Evolutionary conservation across 2,113 vertebrate species (phyloP).

Genomic region (Dasyurus viverrinus): DNA sequence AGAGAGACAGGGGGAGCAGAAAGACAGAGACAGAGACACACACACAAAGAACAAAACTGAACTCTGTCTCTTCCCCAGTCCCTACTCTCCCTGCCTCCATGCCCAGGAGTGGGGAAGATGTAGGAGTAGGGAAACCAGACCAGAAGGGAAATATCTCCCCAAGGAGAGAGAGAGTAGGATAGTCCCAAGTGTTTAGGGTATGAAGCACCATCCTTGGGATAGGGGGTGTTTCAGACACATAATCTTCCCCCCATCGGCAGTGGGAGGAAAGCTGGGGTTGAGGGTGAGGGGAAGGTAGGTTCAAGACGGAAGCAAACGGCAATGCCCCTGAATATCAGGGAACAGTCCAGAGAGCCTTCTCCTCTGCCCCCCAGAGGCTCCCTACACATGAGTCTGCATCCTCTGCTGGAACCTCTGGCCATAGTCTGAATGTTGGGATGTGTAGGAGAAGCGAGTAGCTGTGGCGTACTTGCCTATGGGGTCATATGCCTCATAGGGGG

Average conservation of each 20-base stretch:
- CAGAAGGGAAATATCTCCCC: conserved; percentile 50
- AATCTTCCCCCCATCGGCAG: conserved; percentile 46
- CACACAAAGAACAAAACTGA: conserved; percentile 39
- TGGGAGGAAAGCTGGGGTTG: conserved; percentile 46
- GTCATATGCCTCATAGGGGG: conserved; percentile 83
- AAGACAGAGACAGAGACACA: conserved; percentile 31
- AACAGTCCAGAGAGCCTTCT: conserved; percentile 71
- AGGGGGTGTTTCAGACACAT: conserved; percentile 67
- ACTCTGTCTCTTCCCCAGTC: conserved; percentile 21
- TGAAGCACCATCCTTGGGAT: conserved; percentile 71
- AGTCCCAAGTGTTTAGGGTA: conserved; percentile 58
- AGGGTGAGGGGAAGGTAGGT: background rate
- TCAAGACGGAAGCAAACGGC: conserved; percentile 42
- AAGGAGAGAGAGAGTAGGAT: conserved; percentile 54
- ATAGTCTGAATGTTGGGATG: conserved; percentile 95
- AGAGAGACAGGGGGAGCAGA: conserved; percentile 27
- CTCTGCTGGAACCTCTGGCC: conserved; percentile 96
- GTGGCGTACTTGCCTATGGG: conserved; percentile 89
- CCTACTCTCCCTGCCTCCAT: conserved; percentile 6
- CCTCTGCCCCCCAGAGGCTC: conserved; percentile 74
- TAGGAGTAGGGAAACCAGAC: conserved; percentile 20
- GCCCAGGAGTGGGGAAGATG: background rate
- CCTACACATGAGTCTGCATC: conserved; percentile 98
- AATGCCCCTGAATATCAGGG: conserved; percentile 86
- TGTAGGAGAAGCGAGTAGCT: conserved; percentile 92